These are phyloP conservation scores for Pandemis corylana DNA, from an alignment of 2,888 invertebrate species.

Conservation along the genomic window DNA sequence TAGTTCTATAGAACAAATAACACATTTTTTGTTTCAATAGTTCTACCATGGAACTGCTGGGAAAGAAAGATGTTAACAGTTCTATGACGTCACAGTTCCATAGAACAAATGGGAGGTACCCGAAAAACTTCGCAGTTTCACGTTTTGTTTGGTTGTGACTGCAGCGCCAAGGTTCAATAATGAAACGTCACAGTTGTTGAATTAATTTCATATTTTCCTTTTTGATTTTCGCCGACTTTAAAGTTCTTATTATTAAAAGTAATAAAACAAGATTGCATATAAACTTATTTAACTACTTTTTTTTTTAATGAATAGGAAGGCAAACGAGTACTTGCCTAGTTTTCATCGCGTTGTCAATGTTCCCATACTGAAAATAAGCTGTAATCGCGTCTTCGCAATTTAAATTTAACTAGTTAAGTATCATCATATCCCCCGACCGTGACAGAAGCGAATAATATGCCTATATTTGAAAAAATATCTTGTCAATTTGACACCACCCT, in stretches of 20 bases:
- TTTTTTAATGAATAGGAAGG: no score
- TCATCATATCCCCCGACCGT: not conserved
- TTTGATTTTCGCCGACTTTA: no score
- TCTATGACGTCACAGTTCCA: no score
- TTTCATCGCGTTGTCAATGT: not conserved
- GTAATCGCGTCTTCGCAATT: no score
- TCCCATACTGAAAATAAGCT: not conserved
- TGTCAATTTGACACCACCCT: not conserved
- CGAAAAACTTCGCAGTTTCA: slow-evolving; percentile 11
- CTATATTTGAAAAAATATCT: not conserved
- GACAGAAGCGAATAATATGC: not conserved
- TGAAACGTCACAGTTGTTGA: not conserved
- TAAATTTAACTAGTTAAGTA: no score
- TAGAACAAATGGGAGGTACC: no score
- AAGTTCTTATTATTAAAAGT: no score
- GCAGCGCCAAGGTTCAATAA: slow-evolving; percentile 43
- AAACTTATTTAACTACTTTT: not conserved
- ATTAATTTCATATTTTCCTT: not conserved
- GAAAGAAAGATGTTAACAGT: no score
- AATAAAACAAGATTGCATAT: no score
- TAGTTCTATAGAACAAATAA: no score
- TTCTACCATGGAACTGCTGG: no score
- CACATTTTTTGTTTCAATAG: no score
- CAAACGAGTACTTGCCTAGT: not conserved
- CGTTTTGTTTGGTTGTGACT: slow-evolving; percentile 23